Evolutionary conservation across 2,888 invertebrate genomes (phyloP).

Genomic region (Erpobdella octoculata): DNA sequence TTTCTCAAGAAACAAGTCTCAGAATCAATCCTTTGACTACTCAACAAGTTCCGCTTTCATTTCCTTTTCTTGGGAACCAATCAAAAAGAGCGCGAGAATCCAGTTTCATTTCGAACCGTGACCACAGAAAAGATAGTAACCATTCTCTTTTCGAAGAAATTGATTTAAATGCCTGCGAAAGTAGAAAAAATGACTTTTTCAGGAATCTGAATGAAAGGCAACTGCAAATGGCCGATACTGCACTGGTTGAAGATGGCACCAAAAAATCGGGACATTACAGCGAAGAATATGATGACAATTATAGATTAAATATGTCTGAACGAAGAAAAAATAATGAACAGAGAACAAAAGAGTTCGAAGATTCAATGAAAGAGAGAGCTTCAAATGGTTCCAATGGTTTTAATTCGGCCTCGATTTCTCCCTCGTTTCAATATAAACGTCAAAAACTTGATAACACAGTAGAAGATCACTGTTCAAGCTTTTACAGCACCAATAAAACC

Average conservation of each 20-base stretch:
- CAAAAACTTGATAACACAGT: not conserved
- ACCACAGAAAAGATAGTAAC: not conserved
- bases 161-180: not conserved
- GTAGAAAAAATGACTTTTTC: not conserved
- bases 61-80: not conserved
- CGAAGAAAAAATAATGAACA: not conserved
- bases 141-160: not conserved
- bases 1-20: slow-evolving; percentile 2
- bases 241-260: not conserved
- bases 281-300: not conserved
- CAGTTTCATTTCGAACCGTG: not conserved
- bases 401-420: not conserved
- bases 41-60: not conserved
- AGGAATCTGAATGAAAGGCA: not conserved
- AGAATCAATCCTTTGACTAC: not conserved
- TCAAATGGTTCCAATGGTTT: not conserved
- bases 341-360: slow-evolving; percentile 5
- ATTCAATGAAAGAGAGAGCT: not conserved
- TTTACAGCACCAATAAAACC: not conserved
- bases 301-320: not conserved
- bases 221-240: not conserved
- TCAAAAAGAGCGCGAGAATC: not conserved
- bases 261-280: not conserved
- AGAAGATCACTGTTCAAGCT: not conserved
- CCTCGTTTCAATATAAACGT: not conserved